Conservation (phyloP, 2,888 invertebrate species). For the Suillia variegata region DNA sequence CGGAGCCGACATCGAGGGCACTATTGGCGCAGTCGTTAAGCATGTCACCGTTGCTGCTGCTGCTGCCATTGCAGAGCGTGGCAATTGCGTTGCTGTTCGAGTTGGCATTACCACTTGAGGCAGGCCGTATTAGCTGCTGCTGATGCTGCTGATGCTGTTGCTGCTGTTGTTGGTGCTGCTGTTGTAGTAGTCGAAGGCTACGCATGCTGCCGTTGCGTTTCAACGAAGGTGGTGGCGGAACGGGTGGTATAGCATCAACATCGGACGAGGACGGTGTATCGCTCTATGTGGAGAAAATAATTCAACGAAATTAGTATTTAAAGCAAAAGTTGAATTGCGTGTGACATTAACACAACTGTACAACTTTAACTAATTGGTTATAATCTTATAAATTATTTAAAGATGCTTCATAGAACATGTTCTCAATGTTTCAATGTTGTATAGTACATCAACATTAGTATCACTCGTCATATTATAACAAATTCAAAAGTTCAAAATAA, state of each 20-base stretch:
- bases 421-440: too few species aligned
- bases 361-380: too few species aligned
- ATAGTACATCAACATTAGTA: too few species aligned
- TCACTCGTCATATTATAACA: too few species aligned
- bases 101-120: slow-evolving; percentile 28
- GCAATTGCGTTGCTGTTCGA: slow-evolving; percentile 34
- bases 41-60: slow-evolving; percentile 42
- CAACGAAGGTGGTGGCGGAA: slow-evolving; percentile 57
- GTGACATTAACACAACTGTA: too few species aligned
- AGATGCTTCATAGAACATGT: too few species aligned
- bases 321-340: too few species aligned
- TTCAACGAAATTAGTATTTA: too few species aligned
- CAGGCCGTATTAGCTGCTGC: slow-evolving; percentile 34
- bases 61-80: slow-evolving; percentile 45
- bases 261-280: slow-evolving; percentile 56
- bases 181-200: slow-evolving; percentile 46
- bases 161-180: slow-evolving; percentile 38
- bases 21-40: slow-evolving; percentile 47
- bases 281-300: slow-evolving; percentile 41
- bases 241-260: slow-evolving; percentile 58
- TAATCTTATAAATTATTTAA: too few species aligned
- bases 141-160: slow-evolving; percentile 30
- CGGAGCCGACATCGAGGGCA: slow-evolving; percentile 38
- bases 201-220: slow-evolving; percentile 56
- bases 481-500: too few species aligned